Conservation (phyloP, 1,140 invertebrate genomes). For the Aphis craccivora region DNA sequence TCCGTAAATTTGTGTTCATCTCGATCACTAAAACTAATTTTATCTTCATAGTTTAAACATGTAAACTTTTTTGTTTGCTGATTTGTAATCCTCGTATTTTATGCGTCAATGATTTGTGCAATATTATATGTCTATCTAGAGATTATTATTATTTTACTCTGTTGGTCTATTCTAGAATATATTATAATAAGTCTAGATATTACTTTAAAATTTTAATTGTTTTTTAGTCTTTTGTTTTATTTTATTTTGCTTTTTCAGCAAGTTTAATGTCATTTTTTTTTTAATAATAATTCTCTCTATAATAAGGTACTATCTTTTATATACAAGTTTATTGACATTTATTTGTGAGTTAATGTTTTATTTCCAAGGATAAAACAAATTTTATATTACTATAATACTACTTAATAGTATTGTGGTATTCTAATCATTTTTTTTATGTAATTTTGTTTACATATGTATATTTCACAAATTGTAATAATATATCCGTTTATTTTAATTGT, state of each 20-base stretch:
- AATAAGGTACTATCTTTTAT: neutral
- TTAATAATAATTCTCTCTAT: neutral
- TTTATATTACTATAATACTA: neutral
- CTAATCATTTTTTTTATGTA: neutral
- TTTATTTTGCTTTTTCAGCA: neutral
- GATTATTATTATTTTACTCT: neutral
- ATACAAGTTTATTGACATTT: neutral
- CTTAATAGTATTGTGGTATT: neutral
- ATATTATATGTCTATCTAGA: neutral
- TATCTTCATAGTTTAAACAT: neutral
- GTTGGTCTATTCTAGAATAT: neutral
- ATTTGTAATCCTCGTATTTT: conserved; percentile 16
- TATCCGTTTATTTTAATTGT: neutral
- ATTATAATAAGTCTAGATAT: neutral
- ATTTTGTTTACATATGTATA: neutral
- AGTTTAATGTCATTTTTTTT: neutral
- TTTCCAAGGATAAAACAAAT: neutral
- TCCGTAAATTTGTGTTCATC: neutral
- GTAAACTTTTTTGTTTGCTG: conserved; percentile 19
- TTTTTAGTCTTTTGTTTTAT: neutral
- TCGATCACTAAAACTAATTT: conserved; percentile 32
- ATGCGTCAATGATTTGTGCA: neutral
- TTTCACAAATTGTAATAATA: neutral
- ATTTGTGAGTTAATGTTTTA: neutral
- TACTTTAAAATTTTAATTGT: neutral